These are phyloP conservation scores for Cromileptes altivelis DNA, from an alignment of 2,113 vertebrate species.

Conservation along the genomic window DNA sequence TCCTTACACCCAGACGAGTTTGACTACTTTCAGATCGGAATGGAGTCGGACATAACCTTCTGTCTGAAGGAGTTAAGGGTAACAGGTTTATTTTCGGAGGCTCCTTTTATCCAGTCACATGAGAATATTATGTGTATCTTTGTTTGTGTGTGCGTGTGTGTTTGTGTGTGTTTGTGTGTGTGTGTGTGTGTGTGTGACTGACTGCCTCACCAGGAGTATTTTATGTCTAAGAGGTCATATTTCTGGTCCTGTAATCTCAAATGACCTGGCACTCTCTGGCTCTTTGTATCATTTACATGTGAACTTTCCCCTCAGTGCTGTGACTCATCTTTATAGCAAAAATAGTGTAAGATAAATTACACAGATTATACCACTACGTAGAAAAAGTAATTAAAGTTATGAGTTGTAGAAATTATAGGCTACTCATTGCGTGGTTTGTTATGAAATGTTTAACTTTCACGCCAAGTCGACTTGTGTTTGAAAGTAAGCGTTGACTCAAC, in stretches of 20 bases:
- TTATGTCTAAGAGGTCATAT: constrained; percentile 65
- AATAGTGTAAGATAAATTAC: constrained; percentile 26
- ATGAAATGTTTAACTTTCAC: not conserved
- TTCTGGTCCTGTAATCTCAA: constrained; percentile 48
- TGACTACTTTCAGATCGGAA: constrained; percentile 91
- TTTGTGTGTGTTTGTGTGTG: constrained; percentile 30
- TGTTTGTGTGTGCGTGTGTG: not conserved
- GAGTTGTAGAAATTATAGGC: not conserved
- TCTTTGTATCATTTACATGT: constrained; percentile 51
- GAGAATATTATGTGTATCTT: constrained; percentile 42
- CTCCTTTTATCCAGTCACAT: constrained; percentile 53
- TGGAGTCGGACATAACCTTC: constrained; percentile 93
- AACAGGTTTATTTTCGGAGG: constrained; percentile 72
- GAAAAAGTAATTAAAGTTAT: constrained; percentile 15
- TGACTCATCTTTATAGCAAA: constrained; percentile 37
- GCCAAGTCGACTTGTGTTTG: constrained; percentile 4
- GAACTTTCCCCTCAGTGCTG: constrained; percentile 40
- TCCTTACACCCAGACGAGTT: constrained; percentile 91
- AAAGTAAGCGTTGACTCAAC: not conserved
- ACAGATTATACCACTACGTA: not conserved
- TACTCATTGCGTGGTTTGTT: not conserved
- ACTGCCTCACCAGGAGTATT: constrained; percentile 21
- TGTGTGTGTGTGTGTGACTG: constrained; percentile 6
- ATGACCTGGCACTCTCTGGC: not conserved
- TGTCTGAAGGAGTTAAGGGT: constrained; percentile 97